Conservation (phyloP, 2,797 vertebrate species). For the Onychomys leucogaster region DNA sequence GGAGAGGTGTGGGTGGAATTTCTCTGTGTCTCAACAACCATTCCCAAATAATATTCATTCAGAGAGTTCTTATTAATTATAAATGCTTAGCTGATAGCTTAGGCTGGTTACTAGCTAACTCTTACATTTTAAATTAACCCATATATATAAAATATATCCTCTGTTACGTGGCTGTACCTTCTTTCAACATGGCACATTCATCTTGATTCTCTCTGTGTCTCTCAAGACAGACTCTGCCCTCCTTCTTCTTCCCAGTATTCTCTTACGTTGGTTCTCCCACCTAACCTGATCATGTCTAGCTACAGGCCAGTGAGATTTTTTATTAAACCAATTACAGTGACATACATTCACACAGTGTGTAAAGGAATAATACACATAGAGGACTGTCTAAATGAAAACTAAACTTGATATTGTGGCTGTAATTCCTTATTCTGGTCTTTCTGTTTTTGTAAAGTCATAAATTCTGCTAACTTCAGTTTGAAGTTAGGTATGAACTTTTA, state of each 20-base stretch:
- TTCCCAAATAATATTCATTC: background rate
- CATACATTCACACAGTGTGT: background rate
- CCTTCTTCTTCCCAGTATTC: background rate
- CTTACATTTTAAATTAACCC: background rate
- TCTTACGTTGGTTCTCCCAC: background rate
- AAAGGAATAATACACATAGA: background rate
- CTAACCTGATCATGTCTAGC: background rate
- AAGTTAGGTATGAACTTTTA: slow-evolving; percentile 38
- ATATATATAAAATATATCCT: background rate
- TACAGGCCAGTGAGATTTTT: background rate
- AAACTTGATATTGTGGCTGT: background rate
- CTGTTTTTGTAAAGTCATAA: background rate
- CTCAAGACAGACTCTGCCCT: background rate
- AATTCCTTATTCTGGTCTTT: slow-evolving; percentile 39
- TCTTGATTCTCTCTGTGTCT: background rate
- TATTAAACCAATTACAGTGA: background rate
- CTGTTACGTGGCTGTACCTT: background rate
- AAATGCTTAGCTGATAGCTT: background rate
- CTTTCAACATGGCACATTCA: background rate
- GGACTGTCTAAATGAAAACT: background rate
- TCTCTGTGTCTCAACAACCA: background rate
- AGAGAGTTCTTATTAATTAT: background rate
- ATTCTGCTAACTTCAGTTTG: slow-evolving; percentile 35
- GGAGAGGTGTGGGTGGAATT: background rate
- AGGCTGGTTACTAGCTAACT: background rate